phyloP scores from a whole-genome alignment of 2,888 invertebrate species.

The Cyrtodaria siliqua region DNA sequence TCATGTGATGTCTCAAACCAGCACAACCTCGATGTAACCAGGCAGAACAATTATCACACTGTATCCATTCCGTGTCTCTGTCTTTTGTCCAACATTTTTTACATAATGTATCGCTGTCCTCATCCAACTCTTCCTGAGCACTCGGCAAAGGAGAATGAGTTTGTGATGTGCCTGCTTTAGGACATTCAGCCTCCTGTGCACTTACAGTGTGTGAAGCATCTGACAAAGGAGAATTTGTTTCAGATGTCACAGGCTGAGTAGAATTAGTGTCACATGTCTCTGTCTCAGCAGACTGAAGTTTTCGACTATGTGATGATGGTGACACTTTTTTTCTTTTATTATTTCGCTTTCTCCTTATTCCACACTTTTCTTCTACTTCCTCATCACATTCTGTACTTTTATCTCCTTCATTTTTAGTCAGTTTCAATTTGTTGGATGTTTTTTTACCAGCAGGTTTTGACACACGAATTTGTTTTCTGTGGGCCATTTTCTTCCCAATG shows the following conservation, averaged over 20 bases:
- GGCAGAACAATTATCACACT: constrained; percentile 18
- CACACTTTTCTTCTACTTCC: no score
- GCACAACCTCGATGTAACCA: constrained; percentile 31
- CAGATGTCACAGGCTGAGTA: no score
- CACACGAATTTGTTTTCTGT: constrained; percentile 37
- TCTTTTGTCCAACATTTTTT: constrained; percentile 3
- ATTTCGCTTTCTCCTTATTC: no score
- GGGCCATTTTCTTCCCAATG: constrained; percentile 39
- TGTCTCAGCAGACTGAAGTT: no score
- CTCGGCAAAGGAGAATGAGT: background rate
- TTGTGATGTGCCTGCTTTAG: constrained; percentile 1
- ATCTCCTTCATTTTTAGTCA: no score
- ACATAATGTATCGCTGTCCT: background rate
- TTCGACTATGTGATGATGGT: no score
- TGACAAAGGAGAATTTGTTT: no score
- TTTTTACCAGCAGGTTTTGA: constrained; percentile 14
- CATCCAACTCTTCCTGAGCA: background rate
- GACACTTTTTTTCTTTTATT: no score
- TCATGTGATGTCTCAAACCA: constrained; percentile 15
- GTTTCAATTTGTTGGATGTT: no score
- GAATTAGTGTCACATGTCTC: no score
- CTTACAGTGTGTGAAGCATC: no score
- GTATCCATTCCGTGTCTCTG: constrained; percentile 18
- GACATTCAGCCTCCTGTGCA: background rate
- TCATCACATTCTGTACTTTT: no score